phyloP scores from a whole-genome alignment of 2,113 vertebrate species.

The Chionodraco myersi region DNA sequence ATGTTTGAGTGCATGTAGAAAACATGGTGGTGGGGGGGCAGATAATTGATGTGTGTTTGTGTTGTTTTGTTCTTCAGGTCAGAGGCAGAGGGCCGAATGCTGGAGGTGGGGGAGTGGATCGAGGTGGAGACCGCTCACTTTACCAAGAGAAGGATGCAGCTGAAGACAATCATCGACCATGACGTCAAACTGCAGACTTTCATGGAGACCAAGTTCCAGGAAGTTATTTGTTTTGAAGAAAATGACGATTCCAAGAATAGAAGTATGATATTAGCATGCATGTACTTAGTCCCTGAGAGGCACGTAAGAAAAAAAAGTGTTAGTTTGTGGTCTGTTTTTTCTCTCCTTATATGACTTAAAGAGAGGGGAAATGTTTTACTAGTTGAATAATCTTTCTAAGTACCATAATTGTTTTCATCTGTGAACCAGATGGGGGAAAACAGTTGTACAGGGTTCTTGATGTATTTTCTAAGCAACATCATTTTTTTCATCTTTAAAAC shows the following conservation, averaged over 20 bases:
- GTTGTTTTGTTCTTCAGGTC: background rate
- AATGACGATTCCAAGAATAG: slow-evolving; percentile 2
- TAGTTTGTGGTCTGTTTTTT: too few species aligned
- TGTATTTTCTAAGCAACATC: too few species aligned
- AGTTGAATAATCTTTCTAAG: too few species aligned
- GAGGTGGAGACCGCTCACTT: background rate
- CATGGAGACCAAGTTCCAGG: slow-evolving; percentile 7
- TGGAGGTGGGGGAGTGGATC: background rate
- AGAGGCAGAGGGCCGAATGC: background rate
- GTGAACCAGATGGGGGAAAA: too few species aligned
- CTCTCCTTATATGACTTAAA: too few species aligned
- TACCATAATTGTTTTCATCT: too few species aligned
- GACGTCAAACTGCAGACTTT: background rate
- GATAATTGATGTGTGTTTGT: background rate
- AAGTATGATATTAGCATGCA: background rate
- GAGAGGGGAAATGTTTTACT: too few species aligned
- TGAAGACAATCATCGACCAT: background rate
- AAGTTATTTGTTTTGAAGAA: background rate
- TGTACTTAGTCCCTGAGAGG: too few species aligned
- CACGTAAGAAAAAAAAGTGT: too few species aligned
- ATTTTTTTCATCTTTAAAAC: too few species aligned
- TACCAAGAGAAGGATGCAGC: background rate
- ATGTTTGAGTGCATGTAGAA: background rate
- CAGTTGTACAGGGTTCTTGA: too few species aligned
- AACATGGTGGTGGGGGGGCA: too few species aligned